Conservation (phyloP, 2,113 vertebrate genomes). For the Nestor notabilis region DNA sequence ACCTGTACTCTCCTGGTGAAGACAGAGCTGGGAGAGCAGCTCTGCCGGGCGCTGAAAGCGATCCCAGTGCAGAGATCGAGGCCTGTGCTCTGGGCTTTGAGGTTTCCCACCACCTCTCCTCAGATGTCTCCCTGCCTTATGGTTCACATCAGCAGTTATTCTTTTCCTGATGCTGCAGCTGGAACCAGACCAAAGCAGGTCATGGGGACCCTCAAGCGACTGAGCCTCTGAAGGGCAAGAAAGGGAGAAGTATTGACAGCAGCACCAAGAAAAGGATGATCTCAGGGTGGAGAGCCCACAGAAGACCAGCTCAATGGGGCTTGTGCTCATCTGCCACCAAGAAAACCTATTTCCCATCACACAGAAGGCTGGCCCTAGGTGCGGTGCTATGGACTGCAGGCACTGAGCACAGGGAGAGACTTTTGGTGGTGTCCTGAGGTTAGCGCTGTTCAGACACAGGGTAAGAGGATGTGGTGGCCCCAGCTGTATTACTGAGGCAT, state of each 20-base stretch:
- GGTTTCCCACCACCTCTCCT: not conserved
- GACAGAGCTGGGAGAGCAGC: not conserved
- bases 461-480: not conserved
- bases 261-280: not conserved
- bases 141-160: not conserved
- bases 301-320: not conserved
- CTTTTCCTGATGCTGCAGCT: not conserved
- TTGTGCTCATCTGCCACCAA: not conserved
- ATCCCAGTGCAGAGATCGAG: not conserved
- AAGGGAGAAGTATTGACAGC: not conserved
- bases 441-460: not conserved
- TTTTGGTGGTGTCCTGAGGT: not conserved
- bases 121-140: not conserved
- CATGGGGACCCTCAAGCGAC: fast-evolving
- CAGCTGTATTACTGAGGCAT: not conserved
- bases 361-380: no score
- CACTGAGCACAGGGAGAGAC: not conserved
- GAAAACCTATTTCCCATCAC: fast-evolving
- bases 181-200: not conserved
- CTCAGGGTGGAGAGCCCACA: not conserved
- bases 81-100: not conserved
- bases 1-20: not conserved
- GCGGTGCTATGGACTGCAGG: not conserved
- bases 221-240: not conserved
- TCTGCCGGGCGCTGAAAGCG: not conserved